Evolutionary conservation across 2,797 vertebrate species (phyloP).

Genomic region (Buphagus erythrorhynchus): DNA sequence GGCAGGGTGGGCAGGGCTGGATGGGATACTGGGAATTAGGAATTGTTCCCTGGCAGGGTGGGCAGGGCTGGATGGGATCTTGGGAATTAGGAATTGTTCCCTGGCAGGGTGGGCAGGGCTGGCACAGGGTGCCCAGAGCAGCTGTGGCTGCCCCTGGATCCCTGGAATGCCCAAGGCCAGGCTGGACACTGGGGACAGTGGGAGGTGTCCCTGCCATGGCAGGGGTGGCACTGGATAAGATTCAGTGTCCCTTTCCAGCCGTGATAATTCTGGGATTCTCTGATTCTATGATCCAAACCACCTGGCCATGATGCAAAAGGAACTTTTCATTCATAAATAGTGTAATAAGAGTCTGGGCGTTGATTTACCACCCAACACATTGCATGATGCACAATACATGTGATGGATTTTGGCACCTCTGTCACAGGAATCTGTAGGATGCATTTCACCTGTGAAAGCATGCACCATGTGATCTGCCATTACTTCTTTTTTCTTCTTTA

Average conservation of each 20-base stretch:
- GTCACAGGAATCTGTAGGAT: not conserved
- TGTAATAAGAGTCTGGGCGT: not conserved
- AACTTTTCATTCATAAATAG: not conserved
- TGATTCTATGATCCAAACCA: not conserved
- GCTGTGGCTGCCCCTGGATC: no score
- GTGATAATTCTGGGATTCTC: not conserved
- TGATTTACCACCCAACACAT: not conserved
- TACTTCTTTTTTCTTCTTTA: not conserved
- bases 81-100: no score
- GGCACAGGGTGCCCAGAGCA: no score
- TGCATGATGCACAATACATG: not conserved
- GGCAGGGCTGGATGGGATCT: no score
- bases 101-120: no score
- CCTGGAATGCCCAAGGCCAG: not conserved
- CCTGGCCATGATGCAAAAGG: accelerated
- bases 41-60: no score
- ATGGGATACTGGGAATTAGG: no score
- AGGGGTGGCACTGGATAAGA: accelerated
- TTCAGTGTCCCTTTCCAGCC: not conserved
- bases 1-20: no score
- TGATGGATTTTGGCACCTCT: not conserved
- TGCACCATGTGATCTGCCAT: accelerated
- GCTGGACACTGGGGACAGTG: not conserved
- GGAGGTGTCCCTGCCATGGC: not conserved
- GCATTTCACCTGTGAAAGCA: not conserved